phyloP scores from a whole-genome alignment of 2,113 vertebrate genomes.

The Cervus canadensis region DNA sequence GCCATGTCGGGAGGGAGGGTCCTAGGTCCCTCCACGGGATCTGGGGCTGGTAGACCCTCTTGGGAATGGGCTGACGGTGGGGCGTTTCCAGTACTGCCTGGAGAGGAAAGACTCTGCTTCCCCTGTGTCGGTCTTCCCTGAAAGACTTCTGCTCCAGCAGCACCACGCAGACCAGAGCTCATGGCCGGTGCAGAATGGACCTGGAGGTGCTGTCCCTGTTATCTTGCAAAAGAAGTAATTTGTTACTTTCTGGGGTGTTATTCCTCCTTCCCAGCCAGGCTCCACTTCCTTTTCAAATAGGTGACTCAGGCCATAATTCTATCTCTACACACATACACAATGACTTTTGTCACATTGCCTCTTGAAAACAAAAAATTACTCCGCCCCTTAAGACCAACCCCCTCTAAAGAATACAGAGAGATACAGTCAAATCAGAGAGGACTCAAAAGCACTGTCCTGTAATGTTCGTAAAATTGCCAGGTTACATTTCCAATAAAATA shows the following conservation, averaged over 20 bases:
- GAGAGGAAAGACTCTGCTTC: background rate
- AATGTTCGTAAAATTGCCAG: background rate
- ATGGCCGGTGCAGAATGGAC: background rate
- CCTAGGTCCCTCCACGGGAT: background rate
- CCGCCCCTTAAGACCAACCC: background rate
- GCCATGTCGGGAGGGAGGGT: background rate
- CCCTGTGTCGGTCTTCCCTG: background rate
- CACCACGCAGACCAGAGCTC: background rate
- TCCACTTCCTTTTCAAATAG: conserved; percentile 3
- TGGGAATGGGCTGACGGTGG: background rate
- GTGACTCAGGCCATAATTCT: background rate
- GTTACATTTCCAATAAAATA: conserved; percentile 21
- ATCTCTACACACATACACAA: background rate
- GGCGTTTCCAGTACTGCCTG: background rate
- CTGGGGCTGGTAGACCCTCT: background rate
- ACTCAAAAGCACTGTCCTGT: background rate
- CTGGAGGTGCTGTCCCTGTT: background rate
- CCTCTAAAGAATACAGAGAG: background rate
- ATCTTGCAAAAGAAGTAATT: background rate
- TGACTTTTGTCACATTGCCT: background rate
- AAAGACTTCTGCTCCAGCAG: background rate
- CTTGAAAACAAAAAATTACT: background rate
- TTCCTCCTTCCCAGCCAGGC: background rate
- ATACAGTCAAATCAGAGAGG: background rate
- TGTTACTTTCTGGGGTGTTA: background rate